A percentile compares a stretch with the other conserved stretches of the same genome.
These are phyloP conservation scores for Mycalesis mineus DNA, from an alignment of 2,888 invertebrate species.

Conservation along the genomic window DNA sequence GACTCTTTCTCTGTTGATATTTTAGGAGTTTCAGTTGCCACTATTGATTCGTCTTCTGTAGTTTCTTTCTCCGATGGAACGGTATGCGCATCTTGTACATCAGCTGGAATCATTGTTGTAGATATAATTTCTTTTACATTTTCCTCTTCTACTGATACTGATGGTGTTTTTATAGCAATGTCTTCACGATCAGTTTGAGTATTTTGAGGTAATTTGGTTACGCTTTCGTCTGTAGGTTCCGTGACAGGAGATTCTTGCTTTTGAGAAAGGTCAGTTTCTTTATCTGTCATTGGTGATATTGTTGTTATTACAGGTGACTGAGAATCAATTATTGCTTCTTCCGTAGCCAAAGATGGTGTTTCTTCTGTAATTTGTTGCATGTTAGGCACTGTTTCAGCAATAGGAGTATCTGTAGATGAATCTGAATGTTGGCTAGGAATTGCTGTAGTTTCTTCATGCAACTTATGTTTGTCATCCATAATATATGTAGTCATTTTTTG, in stretches of 20 bases:
- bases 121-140: neutral
- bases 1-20: neutral
- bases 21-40: slow-evolving; percentile 12
- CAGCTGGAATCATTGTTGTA: neutral
- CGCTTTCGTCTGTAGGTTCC: neutral
- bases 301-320: slow-evolving; percentile 5
- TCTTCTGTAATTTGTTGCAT: slow-evolving; percentile 3
- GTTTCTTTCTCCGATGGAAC: neutral
- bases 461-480: neutral
- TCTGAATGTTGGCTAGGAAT: slow-evolving; percentile 4
- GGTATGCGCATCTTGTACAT: neutral
- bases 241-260: slow-evolving; percentile 5
- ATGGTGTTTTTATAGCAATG: slow-evolving; percentile 2
- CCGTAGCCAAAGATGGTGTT: neutral
- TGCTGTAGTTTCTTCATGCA: slow-evolving; percentile 12
- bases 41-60: neutral
- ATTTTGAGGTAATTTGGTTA: slow-evolving; percentile 4
- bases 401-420: neutral
- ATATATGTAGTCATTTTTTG: slow-evolving; percentile 8
- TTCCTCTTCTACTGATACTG: slow-evolving; percentile 10
- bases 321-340: neutral
- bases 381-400: neutral
- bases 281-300: neutral
- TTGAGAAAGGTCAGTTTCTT: neutral
- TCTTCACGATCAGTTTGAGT: slow-evolving; percentile 6